Percentiles rank a stretch among this genome's conserved stretches.
phyloP scores from a whole-genome alignment of 1,140 invertebrate species.

The Cydia strobilella region DNA sequence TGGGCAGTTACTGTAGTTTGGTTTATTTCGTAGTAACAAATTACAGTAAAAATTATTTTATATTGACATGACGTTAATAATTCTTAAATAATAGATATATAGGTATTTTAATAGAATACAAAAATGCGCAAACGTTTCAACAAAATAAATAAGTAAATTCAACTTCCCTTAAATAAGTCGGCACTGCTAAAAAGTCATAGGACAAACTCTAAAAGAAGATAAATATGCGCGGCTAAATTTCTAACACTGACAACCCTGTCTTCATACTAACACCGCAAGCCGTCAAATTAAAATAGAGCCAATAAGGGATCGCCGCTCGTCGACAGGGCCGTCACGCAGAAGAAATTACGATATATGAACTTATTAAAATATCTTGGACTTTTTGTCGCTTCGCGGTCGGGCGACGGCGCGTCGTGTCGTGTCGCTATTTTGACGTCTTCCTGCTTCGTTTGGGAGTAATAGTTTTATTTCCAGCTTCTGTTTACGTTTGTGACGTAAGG shows the following conservation, averaged over 20 bases:
- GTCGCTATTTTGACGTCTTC: constrained; percentile 44
- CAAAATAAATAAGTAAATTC: too few species aligned
- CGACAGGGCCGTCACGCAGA: constrained; percentile 69
- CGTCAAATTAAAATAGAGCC: constrained; percentile 77
- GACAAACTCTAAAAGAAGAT: not conserved
- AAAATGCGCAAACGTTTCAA: too few species aligned
- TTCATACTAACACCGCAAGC: constrained; percentile 54
- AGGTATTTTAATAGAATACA: too few species aligned
- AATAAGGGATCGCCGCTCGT: constrained; percentile 64
- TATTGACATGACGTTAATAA: too few species aligned
- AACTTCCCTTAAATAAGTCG: not conserved
- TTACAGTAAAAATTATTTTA: too few species aligned
- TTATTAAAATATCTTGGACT: constrained; percentile 75
- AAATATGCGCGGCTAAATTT: not conserved
- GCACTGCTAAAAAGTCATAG: too few species aligned
- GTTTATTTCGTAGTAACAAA: too few species aligned
- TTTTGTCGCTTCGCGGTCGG: constrained; percentile 68
- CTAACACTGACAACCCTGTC: constrained; percentile 45
- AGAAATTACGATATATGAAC: constrained; percentile 73
- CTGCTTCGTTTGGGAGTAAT: constrained; percentile 37
- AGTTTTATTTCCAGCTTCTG: constrained; percentile 21
- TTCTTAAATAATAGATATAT: too few species aligned
- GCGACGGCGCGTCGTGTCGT: constrained; percentile 53
- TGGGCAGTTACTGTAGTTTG: too few species aligned
- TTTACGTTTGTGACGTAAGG: constrained; percentile 17